These are phyloP conservation scores for Colletes gigas DNA, from an alignment of 1,140 invertebrate species.

Conservation along the genomic window DNA sequence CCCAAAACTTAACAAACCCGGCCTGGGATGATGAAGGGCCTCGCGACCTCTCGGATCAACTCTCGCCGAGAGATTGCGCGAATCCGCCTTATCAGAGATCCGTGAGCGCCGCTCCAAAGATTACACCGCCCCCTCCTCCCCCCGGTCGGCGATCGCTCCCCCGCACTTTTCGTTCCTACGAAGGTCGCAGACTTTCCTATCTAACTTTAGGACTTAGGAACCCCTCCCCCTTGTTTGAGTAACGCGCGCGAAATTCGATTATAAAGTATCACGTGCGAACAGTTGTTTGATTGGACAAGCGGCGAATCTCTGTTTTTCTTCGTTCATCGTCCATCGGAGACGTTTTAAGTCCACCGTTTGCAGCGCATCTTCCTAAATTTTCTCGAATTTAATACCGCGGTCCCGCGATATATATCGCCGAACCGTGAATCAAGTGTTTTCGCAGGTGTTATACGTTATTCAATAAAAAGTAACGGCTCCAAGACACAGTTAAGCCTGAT, in stretches of 20 bases:
- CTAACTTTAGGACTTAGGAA: background rate
- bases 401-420: constrained; percentile 32
- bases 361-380: constrained; percentile 34
- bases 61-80: constrained; percentile 19
- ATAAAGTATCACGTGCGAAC: background rate
- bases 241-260: background rate
- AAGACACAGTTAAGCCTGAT: constrained; percentile 56
- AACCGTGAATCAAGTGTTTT: constrained; percentile 53
- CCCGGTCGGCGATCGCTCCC: background rate
- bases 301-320: background rate
- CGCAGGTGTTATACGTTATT: constrained; percentile 55
- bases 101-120: background rate
- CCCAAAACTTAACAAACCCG: constrained; percentile 75
- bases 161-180: too few species aligned
- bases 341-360: background rate
- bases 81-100: constrained; percentile 39
- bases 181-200: background rate
- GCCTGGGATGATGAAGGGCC: constrained; percentile 66
- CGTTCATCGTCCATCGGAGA: background rate
- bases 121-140: background rate
- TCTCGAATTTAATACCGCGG: constrained; percentile 35
- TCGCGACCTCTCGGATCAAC: constrained; percentile 50
- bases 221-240: background rate
- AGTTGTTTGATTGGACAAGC: background rate
- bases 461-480: constrained; percentile 58